phyloP scores from a whole-genome alignment of 1,140 invertebrate species.

The Zaprionus vittiger region DNA sequence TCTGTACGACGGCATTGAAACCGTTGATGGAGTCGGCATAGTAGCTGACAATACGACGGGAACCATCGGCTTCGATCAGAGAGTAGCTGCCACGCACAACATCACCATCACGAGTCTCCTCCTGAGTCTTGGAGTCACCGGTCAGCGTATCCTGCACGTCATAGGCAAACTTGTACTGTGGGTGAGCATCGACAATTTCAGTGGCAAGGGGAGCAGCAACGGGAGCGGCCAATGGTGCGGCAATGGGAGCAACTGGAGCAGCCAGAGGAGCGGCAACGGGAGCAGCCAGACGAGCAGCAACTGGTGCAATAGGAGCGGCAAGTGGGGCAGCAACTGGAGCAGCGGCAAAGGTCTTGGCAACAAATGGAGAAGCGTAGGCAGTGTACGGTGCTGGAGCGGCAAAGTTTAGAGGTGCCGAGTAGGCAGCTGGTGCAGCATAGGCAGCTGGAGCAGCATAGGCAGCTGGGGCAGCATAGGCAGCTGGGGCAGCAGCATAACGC shows the following conservation, averaged over 20 bases:
- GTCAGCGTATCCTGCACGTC: slow-evolving; percentile 86
- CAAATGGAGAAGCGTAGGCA: slow-evolving; percentile 53
- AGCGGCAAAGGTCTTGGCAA: slow-evolving; percentile 57
- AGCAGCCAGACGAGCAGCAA: slow-evolving; percentile 48
- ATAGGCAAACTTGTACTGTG: slow-evolving; percentile 86
- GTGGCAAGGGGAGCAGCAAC: slow-evolving; percentile 59
- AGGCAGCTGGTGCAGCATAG: slow-evolving; percentile 42
- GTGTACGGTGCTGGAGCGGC: slow-evolving; percentile 53
- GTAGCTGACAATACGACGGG: slow-evolving; percentile 86
- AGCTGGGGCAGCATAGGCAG: slow-evolving; percentile 47
- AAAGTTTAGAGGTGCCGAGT: slow-evolving; percentile 13
- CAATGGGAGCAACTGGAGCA: slow-evolving; percentile 73
- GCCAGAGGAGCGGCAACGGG: slow-evolving; percentile 72
- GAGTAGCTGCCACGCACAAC: slow-evolving; percentile 86
- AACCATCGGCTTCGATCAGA: slow-evolving; percentile 86
- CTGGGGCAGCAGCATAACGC: slow-evolving; percentile 57
- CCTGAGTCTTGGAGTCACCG: slow-evolving; percentile 86
- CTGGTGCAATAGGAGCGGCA: slow-evolving; percentile 66
- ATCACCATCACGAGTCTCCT: slow-evolving; percentile 86
- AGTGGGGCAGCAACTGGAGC: slow-evolving; percentile 58
- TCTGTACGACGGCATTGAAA: slow-evolving; percentile 87
- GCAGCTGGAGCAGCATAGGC: slow-evolving; percentile 25
- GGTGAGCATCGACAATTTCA: slow-evolving; percentile 85
- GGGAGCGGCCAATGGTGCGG: slow-evolving; percentile 40
- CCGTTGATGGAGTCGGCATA: slow-evolving; percentile 86